Evolutionary conservation across 1,140 invertebrate species (phyloP).

Genomic region (Drosophila pectinifera): DNA sequence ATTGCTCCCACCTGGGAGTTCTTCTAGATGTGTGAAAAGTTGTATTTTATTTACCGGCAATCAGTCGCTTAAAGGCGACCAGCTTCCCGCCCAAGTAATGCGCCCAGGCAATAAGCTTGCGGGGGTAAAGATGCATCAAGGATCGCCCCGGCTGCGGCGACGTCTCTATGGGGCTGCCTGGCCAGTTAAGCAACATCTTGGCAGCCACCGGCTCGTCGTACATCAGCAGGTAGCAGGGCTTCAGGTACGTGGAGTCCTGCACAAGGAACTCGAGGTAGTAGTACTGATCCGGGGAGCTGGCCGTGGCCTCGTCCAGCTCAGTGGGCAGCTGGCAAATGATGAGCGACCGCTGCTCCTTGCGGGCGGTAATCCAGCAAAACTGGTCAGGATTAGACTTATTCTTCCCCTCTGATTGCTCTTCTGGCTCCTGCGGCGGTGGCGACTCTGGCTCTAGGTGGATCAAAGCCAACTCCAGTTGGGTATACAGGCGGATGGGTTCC

Average conservation of each 20-base stretch:
- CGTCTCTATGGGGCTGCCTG: not conserved
- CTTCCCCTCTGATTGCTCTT: not conserved
- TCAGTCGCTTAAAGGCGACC: too few relatives aligned
- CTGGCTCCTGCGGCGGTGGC: not conserved
- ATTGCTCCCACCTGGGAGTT: too few relatives aligned
- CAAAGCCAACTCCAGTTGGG: not conserved
- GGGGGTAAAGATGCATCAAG: too few relatives aligned
- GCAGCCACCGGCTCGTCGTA: not conserved
- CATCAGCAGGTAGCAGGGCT: conserved; percentile 1
- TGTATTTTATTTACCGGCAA: too few relatives aligned
- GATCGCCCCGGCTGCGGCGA: not conserved
- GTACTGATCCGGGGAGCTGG: too few relatives aligned
- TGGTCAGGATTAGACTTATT: not conserved
- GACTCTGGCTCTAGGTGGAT: not conserved
- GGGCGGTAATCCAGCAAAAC: not conserved
- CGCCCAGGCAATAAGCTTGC: not conserved
- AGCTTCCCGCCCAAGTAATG: not conserved
- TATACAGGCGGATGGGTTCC: not conserved
- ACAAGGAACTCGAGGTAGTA: not conserved
- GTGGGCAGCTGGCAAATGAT: conserved; percentile 2
- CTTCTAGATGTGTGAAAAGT: too few relatives aligned
- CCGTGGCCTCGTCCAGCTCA: not conserved
- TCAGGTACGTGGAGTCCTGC: not conserved
- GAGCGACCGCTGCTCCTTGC: not conserved
- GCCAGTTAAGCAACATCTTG: not conserved